Evolutionary conservation across 2,797 vertebrate species (phyloP).

Genomic region (Ptychadena robeensis): DNA sequence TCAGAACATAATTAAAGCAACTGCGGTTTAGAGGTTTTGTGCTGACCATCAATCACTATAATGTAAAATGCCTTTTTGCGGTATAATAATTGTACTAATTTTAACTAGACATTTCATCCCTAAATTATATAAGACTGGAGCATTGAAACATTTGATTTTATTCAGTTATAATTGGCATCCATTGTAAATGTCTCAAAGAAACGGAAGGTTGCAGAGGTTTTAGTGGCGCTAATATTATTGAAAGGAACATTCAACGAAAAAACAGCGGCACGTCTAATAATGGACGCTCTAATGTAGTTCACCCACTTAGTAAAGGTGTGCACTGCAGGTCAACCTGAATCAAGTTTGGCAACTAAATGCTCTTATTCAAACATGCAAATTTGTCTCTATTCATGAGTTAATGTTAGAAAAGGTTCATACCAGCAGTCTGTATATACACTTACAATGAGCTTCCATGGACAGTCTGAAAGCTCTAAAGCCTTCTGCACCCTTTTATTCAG

Average conservation of each 20-base stretch:
- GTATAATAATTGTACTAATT: conserved; percentile 4
- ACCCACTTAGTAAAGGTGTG: conserved; percentile 41
- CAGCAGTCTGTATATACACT: conserved; percentile 9
- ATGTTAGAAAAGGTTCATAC: conserved; percentile 13
- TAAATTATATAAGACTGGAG: conserved; percentile 12
- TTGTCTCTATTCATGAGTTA: conserved; percentile 31
- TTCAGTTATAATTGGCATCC: conserved; percentile 44
- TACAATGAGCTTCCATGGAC: conserved; percentile 1
- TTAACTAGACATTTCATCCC: conserved; percentile 10
- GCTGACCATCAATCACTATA: conserved; percentile 33
- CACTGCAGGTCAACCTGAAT: conserved; percentile 30
- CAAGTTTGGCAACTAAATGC: conserved; percentile 29
- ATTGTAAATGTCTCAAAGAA: conserved; percentile 46
- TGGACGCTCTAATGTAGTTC: conserved; percentile 18
- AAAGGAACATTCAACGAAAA: conserved; percentile 31
- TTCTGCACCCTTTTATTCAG: conserved; percentile 8
- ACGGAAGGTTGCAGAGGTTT: conserved; percentile 24
- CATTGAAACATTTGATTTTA: conserved; percentile 27
- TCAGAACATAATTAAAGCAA: neutral
- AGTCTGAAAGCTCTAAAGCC: conserved; percentile 23
- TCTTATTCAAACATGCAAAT: conserved; percentile 48
- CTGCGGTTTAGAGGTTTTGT: conserved; percentile 1
- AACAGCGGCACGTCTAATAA: conserved; percentile 46
- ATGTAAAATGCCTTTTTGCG: conserved; percentile 17
- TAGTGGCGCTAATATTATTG: conserved; percentile 10